Percentiles rank a stretch among this genome's conserved stretches.
phyloP scores from a whole-genome alignment of 2,888 invertebrate species.

The Sesia bembeciformis region DNA sequence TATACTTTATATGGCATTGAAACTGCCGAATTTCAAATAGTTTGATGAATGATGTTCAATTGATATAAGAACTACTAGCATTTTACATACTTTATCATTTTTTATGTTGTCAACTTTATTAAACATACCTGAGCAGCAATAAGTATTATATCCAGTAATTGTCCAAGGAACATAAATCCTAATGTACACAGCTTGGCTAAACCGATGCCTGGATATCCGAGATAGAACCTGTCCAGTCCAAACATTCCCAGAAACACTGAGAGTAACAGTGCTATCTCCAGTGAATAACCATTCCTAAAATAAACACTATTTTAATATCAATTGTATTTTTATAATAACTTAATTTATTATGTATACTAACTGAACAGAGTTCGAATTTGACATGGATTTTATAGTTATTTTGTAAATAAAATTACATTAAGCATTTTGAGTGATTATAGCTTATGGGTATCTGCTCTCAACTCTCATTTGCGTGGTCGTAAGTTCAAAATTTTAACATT shows the following conservation, averaged over 20 bases:
- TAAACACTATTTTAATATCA: too few species aligned
- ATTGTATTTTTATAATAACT: not conserved
- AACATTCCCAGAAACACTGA: conserved; percentile 99
- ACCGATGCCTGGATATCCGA: conserved; percentile 98
- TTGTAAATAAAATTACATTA: not conserved
- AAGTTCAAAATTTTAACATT: too few species aligned
- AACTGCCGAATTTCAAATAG: too few species aligned
- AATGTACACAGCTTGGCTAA: conserved; percentile 95
- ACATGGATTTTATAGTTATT: not conserved
- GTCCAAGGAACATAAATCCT: conserved; percentile 97
- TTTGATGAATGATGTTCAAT: too few species aligned
- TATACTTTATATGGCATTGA: too few species aligned
- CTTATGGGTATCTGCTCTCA: too few species aligned
- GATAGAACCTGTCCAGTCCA: conserved; percentile 96
- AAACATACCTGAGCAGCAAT: conserved; percentile 87
- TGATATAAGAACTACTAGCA: too few species aligned
- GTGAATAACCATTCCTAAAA: conserved; percentile 92
- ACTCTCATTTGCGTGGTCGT: too few species aligned
- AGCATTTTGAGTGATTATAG: too few species aligned
- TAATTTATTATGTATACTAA: not conserved
- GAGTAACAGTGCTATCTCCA: conserved; percentile 92
- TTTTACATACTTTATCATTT: too few species aligned
- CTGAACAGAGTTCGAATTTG: not conserved
- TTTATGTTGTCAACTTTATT: too few species aligned
- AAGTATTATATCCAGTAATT: conserved; percentile 94